These are phyloP conservation scores for Dasysyrphus tricinctus DNA, from an alignment of 2,888 invertebrate species.

Conservation along the genomic window DNA sequence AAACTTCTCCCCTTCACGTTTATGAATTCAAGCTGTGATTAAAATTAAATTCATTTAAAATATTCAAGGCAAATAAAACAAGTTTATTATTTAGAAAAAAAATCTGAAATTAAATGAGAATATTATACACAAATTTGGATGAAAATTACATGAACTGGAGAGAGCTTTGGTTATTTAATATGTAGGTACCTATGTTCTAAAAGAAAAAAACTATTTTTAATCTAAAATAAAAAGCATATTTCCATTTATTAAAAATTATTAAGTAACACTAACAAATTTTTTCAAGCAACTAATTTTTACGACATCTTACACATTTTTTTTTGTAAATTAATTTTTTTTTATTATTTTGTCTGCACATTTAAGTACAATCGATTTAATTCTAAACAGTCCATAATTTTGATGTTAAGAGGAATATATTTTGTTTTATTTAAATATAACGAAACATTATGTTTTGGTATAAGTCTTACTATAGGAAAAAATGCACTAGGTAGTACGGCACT, in stretches of 20 bases:
- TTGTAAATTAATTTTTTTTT: background rate
- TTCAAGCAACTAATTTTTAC: slow-evolving; percentile 31
- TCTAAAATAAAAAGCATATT: background rate
- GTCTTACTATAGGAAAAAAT: slow-evolving; percentile 42
- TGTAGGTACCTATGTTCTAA: background rate
- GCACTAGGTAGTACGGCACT: slow-evolving; percentile 69
- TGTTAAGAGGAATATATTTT: slow-evolving; percentile 21
- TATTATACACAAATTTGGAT: too few species aligned
- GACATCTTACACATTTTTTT: slow-evolving; percentile 12
- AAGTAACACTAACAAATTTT: slow-evolving; percentile 55
- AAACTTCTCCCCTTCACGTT: slow-evolving; percentile 5
- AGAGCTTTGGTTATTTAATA: slow-evolving; percentile 27
- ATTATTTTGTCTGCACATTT: slow-evolving; percentile 49
- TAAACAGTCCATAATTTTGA: slow-evolving; percentile 63
- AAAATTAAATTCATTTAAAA: background rate
- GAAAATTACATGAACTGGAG: background rate
- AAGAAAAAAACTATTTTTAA: background rate
- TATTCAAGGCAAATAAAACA: background rate
- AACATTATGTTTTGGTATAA: slow-evolving; percentile 35
- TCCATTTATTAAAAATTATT: slow-evolving; percentile 32
- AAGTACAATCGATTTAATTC: slow-evolving; percentile 63
- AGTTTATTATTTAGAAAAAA: background rate
- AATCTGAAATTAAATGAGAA: too few species aligned
- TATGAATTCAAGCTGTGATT: background rate
- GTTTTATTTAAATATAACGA: background rate